These are phyloP conservation scores for Fundulus diaphanus DNA, from an alignment of 2,797 vertebrate genomes.

Conservation along the genomic window DNA sequence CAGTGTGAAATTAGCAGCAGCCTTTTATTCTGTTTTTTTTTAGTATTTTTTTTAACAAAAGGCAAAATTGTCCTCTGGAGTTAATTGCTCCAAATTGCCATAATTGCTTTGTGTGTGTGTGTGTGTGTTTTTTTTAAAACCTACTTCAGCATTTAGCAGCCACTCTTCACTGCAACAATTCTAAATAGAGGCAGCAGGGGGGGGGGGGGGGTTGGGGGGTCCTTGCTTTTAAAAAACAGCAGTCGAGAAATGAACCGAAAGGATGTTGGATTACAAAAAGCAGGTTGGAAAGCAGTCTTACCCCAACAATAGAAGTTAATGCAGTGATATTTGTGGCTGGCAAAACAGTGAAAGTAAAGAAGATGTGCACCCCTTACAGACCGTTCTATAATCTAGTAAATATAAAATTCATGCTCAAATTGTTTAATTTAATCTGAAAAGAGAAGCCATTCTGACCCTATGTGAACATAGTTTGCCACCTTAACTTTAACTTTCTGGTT, in stretches of 20 bases:
- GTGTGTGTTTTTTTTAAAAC: conserved; percentile 25
- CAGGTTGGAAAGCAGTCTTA: not conserved
- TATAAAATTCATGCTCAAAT: no score
- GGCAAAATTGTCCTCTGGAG: conserved; percentile 46
- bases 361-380: not conserved
- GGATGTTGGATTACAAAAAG: conserved; percentile 10
- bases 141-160: conserved; percentile 45
- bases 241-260: conserved; percentile 10
- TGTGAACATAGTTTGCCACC: no score
- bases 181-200: conserved; percentile 15
- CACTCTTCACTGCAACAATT: conserved; percentile 18
- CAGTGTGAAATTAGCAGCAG: conserved; percentile 47
- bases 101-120: conserved; percentile 49
- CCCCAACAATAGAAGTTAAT: not conserved
- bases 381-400: not conserved
- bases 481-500: no score
- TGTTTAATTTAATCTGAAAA: not conserved
- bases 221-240: conserved; percentile 10
- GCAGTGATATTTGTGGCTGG: not conserved
- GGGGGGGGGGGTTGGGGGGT: not conserved
- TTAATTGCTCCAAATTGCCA: conserved; percentile 59
- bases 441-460: no score
- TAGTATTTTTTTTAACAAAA: conserved; percentile 66
- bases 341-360: not conserved
- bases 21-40: conserved; percentile 24